Conservation (phyloP, 2,888 invertebrate genomes). For the Agrochola litura region DNA sequence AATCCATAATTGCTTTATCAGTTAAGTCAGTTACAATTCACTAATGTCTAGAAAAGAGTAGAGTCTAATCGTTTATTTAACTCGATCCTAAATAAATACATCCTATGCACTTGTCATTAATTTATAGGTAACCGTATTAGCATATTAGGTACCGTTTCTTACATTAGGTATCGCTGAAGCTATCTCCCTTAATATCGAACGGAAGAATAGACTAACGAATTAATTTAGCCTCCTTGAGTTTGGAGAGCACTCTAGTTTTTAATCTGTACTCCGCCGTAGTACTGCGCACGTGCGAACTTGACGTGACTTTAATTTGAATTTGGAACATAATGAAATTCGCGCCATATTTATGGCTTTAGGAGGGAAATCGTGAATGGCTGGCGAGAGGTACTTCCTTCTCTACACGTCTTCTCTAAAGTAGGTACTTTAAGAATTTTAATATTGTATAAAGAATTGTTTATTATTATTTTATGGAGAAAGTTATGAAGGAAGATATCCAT, state of each 20-base stretch:
- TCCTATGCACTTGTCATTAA: neutral
- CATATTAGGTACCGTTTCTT: neutral
- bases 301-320: slow-evolving; percentile 88
- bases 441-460: slow-evolving; percentile 34
- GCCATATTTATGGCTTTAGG: slow-evolving; percentile 87
- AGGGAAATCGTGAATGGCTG: slow-evolving; percentile 82
- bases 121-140: neutral
- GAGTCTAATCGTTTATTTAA: neutral
- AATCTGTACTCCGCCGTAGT: slow-evolving; percentile 76
- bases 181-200: slow-evolving; percentile 48
- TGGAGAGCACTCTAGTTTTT: slow-evolving; percentile 74
- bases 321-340: slow-evolving; percentile 87
- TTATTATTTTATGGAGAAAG: slow-evolving; percentile 23
- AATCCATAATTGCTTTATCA: neutral
- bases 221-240: slow-evolving; percentile 65
- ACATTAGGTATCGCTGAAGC: slow-evolving; percentile 15
- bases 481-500: neutral
- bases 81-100: too few species aligned
- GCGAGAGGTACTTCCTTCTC: slow-evolving; percentile 70
- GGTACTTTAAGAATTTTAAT: slow-evolving; percentile 51
- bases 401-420: slow-evolving; percentile 58
- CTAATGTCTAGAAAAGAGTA: neutral
- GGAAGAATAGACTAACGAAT: slow-evolving; percentile 64
- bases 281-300: slow-evolving; percentile 86
- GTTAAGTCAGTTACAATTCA: neutral